Conservation (phyloP, 2,113 vertebrate species). For the Lates calcarifer region DNA sequence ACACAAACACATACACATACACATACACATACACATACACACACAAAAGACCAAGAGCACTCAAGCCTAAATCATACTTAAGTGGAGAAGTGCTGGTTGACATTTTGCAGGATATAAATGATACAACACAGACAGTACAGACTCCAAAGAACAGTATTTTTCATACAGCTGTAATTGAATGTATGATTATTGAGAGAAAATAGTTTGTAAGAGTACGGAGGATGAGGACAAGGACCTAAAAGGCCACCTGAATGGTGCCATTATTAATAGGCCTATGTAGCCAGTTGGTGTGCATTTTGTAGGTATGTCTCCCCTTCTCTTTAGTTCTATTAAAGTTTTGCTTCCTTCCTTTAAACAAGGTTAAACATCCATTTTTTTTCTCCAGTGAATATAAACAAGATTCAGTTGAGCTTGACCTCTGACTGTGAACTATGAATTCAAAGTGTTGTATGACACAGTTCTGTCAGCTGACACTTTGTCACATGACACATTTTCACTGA, state of each 20-base stretch:
- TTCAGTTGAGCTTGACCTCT: background rate
- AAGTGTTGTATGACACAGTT: conserved; percentile 31
- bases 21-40: background rate
- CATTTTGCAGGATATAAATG: background rate
- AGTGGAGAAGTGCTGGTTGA: background rate
- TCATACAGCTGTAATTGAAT: too few relatives aligned
- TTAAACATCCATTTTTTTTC: background rate
- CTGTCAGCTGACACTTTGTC: conserved; percentile 37
- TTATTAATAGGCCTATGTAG: too few relatives aligned
- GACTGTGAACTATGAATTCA: conserved; percentile 1
- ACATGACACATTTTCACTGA: conserved; percentile 6
- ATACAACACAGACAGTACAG: background rate
- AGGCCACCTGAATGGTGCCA: background rate
- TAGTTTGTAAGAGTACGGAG: background rate
- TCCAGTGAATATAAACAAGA: conserved; percentile 16
- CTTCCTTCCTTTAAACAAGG: background rate
- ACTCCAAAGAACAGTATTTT: background rate
- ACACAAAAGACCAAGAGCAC: background rate
- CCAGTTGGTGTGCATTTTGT: background rate
- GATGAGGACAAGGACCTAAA: background rate
- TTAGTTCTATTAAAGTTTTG: background rate
- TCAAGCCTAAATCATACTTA: background rate
- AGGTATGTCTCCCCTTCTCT: background rate
- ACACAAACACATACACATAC: background rate
- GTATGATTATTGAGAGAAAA: background rate